Evolutionary conservation across 2,113 vertebrate species (phyloP), one percentile per base, ranked within the genome.

Genomic region (Carlito syrichta): DNA sequence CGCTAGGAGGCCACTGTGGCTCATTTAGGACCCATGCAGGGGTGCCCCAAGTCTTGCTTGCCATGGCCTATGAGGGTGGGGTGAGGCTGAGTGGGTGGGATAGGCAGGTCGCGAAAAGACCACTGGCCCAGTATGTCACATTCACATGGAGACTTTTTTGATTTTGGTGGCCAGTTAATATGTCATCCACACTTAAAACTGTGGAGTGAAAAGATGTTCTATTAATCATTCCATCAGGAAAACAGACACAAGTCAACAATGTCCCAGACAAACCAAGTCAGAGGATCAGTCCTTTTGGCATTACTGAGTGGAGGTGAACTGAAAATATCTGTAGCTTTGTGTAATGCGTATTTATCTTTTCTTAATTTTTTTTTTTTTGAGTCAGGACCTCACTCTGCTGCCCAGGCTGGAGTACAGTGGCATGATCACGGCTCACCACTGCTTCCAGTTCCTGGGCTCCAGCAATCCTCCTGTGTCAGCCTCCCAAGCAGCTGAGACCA

Each of bases 341-440:
- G 7, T 12, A 66, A 79, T 11, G 84, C 84, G 52, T 16, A 16
- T 96, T 96, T 25, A 52, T n/a, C n/a, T n/a, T n/a, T n/a, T n/a
- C n/a, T n/a, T n/a, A n/a, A n/a, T n/a, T n/a, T n/a, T n/a, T n/a
- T n/a, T n/a, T n/a, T n/a, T n/a, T n/a, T n/a, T n/a, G n/a, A n/a
- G n/a, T n/a, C n/a, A n/a, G n/a, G n/a, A n/a, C n/a, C n/a, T n/a
- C n/a, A n/a, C n/a, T n/a, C n/a, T n/a, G n/a, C n/a, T n/a, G n/a
- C n/a, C n/a, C n/a, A n/a, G n/a, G n/a, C n/a, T n/a, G n/a, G n/a
- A n/a, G n/a, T n/a, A n/a, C n/a, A n/a, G n/a, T n/a, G n/a, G n/a
- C n/a, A n/a, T n/a, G n/a, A n/a, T n/a, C n/a, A n/a, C n/a, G n/a
- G n/a, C n/a, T n/a, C n/a, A n/a, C n/a, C n/a, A n/a, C n/a, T n/a